A percentile compares a stretch with the other conserved stretches of the same genome.
phyloP scores from a whole-genome alignment of 2,797 vertebrate genomes.

The Geotrypetes seraphini region DNA sequence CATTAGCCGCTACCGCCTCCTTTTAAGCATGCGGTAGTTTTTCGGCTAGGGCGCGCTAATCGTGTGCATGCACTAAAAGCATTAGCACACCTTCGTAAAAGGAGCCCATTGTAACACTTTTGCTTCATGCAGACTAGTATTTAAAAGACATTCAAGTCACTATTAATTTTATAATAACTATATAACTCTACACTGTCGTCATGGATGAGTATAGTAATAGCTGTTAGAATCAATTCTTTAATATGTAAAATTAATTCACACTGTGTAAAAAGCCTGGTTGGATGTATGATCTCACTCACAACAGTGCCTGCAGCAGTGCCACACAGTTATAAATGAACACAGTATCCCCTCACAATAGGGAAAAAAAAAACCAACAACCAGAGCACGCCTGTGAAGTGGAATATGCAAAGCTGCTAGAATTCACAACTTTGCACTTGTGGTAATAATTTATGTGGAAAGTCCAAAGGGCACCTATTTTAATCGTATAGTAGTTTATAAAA shows the following conservation, averaged over 20 bases:
- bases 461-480: too few species aligned
- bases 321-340: too few species aligned
- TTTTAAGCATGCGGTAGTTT: too few species aligned
- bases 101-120: constrained; percentile 49
- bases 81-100: too few species aligned
- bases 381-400: not conserved
- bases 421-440: too few species aligned
- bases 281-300: constrained; percentile 23
- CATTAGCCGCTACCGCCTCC: too few species aligned
- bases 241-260: constrained; percentile 31
- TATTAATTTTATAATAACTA: constrained; percentile 43
- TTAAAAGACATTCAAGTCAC: constrained; percentile 30
- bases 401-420: too few species aligned
- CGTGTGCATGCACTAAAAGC: too few species aligned
- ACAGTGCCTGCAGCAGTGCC: not conserved
- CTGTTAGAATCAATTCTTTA: constrained; percentile 49
- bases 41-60: too few species aligned
- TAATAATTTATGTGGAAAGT: too few species aligned
- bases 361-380: too few species aligned
- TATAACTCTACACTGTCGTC: constrained; percentile 30
- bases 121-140: constrained; percentile 39
- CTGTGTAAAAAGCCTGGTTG: constrained; percentile 28
- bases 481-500: too few species aligned
- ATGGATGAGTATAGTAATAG: constrained; percentile 38
- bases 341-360: not conserved